phyloP scores from a whole-genome alignment of 2,797 vertebrate species.

The Thunnus albacares region DNA sequence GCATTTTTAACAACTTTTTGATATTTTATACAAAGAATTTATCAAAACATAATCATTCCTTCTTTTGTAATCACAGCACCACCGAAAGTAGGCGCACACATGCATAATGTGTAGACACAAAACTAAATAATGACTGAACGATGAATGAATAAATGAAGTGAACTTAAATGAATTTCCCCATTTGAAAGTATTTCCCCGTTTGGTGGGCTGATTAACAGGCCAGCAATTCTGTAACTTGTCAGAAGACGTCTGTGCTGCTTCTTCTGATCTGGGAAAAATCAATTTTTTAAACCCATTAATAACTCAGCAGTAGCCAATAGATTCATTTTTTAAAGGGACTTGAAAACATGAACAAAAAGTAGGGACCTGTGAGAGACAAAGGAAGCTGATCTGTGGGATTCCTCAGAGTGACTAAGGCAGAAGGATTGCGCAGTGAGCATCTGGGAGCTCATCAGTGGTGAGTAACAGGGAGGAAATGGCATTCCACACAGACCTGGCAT shows the following conservation, averaged over 20 bases:
- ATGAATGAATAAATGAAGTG: too few relatives aligned
- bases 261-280: background rate
- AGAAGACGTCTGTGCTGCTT: background rate
- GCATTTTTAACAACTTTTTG: background rate
- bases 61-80: background rate
- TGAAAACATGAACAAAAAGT: background rate
- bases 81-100: background rate
- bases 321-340: background rate
- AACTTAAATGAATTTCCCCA: background rate
- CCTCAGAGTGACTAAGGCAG: constrained; percentile 49
- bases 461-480: constrained; percentile 62
- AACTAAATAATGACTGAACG: background rate
- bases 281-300: background rate
- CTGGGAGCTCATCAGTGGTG: constrained; percentile 45
- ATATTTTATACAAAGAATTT: background rate
- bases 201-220: background rate
- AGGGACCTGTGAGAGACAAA: constrained; percentile 12
- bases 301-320: background rate
- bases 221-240: background rate
- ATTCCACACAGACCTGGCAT: constrained; percentile 69
- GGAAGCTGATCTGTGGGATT: background rate
- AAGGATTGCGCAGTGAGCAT: constrained; percentile 29
- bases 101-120: background rate
- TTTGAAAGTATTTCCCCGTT: background rate
- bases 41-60: background rate